phyloP scores from a whole-genome alignment of 2,888 invertebrate genomes.

The Scaptomyza parva region DNA sequence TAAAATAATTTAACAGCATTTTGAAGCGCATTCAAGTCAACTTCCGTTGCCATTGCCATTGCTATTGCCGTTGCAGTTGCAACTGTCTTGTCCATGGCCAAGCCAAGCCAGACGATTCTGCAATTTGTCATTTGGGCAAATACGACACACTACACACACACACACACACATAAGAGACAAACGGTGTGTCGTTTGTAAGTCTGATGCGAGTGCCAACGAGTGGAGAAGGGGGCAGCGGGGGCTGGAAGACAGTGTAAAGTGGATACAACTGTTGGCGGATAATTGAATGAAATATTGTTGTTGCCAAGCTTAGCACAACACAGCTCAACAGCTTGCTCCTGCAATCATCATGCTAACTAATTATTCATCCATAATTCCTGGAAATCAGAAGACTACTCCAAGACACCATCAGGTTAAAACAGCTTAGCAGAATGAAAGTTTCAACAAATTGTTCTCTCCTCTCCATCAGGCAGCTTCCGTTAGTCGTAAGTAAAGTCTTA shows the following conservation, averaged over 20 bases:
- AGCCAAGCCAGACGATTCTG: conserved; percentile 60
- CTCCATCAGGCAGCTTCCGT: conserved; percentile 1
- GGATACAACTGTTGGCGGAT: conserved; percentile 27
- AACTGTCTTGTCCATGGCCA: conserved; percentile 30
- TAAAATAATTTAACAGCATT: conserved; percentile 81
- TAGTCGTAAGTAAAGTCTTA: neutral
- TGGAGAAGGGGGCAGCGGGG: neutral
- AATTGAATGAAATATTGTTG: conserved; percentile 63
- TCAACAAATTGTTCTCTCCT: neutral
- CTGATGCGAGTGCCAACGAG: neutral
- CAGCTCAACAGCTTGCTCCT: conserved; percentile 40
- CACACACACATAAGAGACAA: conserved; percentile 71
- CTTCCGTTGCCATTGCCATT: conserved; percentile 62
- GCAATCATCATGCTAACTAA: conserved; percentile 24
- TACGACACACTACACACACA: conserved; percentile 68
- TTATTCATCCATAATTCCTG: conserved; percentile 37
- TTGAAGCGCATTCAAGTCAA: conserved; percentile 79
- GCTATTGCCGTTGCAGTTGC: conserved; percentile 23
- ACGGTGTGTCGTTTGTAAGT: conserved; percentile 57
- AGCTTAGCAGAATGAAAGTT: conserved; percentile 2
- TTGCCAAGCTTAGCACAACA: conserved; percentile 25
- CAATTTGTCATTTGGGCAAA: conserved; percentile 79
- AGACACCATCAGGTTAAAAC: neutral
- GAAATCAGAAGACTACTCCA: neutral
- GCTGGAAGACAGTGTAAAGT: conserved; percentile 7